Evolutionary conservation across 2,888 invertebrate genomes (phyloP), one percentile per base, ranked within the genome.

Genomic region (Caenorhabditis imperialis): DNA sequence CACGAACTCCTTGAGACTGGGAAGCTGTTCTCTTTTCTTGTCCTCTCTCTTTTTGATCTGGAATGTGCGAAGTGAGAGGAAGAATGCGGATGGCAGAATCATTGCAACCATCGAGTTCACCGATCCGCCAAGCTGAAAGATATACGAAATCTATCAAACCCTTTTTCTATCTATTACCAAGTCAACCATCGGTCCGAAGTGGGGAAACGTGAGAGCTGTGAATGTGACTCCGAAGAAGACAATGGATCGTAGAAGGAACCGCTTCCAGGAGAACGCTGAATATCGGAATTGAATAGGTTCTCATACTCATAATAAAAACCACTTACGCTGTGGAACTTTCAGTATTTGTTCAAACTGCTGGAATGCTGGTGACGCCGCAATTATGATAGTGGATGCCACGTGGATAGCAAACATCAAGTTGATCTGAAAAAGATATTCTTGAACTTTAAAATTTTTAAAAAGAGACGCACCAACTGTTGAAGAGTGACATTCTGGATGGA

Each of bases 361-460:
- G 38, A 79, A 81, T 44, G 86, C 54, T 3, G 86, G 86, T 23
- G 85, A 86, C 30, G 84, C 75, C 33, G 79, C 73, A 40, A 86
- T 85, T 25, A 84, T 77, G 22, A 85, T 77, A 1, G 84, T 85
- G 16, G 84, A 77, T 14, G 86, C 62, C 40, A 86, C 87, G 67
- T 87, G 87, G 33, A 84, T 77, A 12, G 87, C 86, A 44, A 87
- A 85, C 77, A 86, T 82, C 25, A 85, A 50, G 51, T 86, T 87
- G 10, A 58, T 38, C 57, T 57, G 44, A 35, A 35, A 45, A 37
- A 7, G 6, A 10, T 10, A 23, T 25, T 18, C 1, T 7, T 14
- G 42, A 42, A n/a, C n/a, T n/a, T n/a, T n/a, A 42, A 16, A n/a
- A 16, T 14, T 0, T 4, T 2, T 2, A 2, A n/a, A 8, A 33